phyloP scores from a whole-genome alignment of 2,797 vertebrate genomes.

The Myotis daubentonii region DNA sequence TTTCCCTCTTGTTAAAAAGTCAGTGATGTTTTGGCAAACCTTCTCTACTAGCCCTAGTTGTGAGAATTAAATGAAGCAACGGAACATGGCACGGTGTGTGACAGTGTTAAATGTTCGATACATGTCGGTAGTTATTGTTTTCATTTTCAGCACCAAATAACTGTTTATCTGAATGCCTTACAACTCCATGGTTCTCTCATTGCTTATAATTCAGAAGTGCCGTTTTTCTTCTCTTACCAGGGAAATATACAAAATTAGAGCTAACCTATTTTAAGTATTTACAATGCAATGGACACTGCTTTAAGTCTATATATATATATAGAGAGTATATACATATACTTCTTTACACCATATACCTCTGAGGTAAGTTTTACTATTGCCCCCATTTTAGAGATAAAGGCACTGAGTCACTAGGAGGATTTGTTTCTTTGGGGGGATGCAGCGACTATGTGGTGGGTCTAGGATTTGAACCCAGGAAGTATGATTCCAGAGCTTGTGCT shows the following conservation, averaged over 20 bases:
- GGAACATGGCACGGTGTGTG: background rate
- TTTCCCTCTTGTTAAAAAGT: background rate
- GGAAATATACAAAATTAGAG: background rate
- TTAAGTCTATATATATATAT: background rate
- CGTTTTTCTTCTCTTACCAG: background rate
- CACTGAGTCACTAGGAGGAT: background rate
- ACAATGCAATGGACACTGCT: background rate
- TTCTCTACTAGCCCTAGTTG: background rate
- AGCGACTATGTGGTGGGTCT: background rate
- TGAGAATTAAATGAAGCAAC: background rate
- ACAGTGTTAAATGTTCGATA: background rate
- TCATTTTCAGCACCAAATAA: background rate
- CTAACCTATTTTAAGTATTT: background rate
- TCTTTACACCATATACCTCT: background rate
- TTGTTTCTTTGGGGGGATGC: background rate
- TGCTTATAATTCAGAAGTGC: slow-evolving; percentile 14
- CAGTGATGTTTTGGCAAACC: background rate
- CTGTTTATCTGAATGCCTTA: background rate
- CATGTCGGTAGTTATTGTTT: background rate
- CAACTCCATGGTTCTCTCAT: background rate
- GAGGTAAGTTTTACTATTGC: background rate
- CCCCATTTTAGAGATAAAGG: background rate
- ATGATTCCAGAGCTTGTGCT: background rate
- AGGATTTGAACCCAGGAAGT: background rate
- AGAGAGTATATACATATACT: background rate